Conservation (phyloP, 1,140 invertebrate species). For the Arion vulgaris region DNA sequence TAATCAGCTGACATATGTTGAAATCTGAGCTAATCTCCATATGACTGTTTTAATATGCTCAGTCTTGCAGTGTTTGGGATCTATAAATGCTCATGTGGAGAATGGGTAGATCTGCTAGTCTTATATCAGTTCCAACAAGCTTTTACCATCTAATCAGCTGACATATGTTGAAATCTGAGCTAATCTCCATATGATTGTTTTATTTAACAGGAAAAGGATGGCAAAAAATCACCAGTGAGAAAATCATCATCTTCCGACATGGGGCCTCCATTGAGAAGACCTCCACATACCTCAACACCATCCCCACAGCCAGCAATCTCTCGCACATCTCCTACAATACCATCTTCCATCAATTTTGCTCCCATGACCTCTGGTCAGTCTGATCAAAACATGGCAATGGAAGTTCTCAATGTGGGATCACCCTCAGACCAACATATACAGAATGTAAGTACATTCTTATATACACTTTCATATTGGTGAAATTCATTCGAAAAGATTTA, state of each 20-base stretch:
- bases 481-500: too few relatives aligned
- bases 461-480: too few relatives aligned
- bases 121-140: too few relatives aligned
- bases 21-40: too few relatives aligned
- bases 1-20: too few relatives aligned
- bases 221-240: conserved; percentile 45
- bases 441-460: conserved; percentile 27
- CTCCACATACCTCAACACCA: conserved; percentile 41
- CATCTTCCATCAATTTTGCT: conserved; percentile 33
- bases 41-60: neutral
- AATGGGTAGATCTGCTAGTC: too few relatives aligned
- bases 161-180: too few relatives aligned
- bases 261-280: conserved; percentile 45
- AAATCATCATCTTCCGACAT: conserved; percentile 44
- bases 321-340: conserved; percentile 21
- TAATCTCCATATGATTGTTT: neutral
- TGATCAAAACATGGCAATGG: conserved; percentile 29
- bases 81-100: too few relatives aligned
- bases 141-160: too few relatives aligned
- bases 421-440: conserved; percentile 36
- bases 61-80: too few relatives aligned
- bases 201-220: conserved; percentile 45
- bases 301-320: conserved; percentile 38
- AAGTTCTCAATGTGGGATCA: conserved; percentile 32
- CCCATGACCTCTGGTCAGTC: conserved; percentile 30